Base-by-base conservation (phyloP, 2,113 vertebrate genomes). In the Chaetura pelagica region DNA sequence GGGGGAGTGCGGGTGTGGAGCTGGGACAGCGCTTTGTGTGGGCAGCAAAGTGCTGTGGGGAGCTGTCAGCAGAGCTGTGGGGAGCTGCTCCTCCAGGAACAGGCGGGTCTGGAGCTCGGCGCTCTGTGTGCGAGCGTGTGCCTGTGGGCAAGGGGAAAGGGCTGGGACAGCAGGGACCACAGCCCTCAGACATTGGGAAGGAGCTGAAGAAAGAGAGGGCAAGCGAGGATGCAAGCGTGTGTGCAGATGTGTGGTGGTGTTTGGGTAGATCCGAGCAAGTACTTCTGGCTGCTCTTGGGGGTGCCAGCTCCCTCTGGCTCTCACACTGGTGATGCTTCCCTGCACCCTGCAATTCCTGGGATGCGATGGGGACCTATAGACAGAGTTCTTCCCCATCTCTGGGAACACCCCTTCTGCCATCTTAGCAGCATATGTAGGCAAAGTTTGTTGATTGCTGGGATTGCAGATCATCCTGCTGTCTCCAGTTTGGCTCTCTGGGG, bases 391-490 rank as follows among this genome's bases (percentile, higher is more conserved):
- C 18, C 26, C 16, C 9, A 6, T 10, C 35, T 44, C 23, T 35
- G 32, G 30, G 32, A 38, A 38, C 40, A 80, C 15, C 29, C 7
- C 9, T 58, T 21, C 63, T 35, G 34, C 0, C 0, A 17, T 61
- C 13, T 24, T 42, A 44, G 63, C 34, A 15, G 29, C 6, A 27
- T 79, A 10, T 23, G 1, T 1, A 20, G 51, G 57, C 44, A 40
- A 34, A 83, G 62, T 78, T 58, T 23, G 5, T 22, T 59, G 79
- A 46, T 46, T 59, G 34, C 32, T 51, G 22, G 61, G 32, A n/a
- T 29, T 64, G 19, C 30, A 64, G 52, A 17, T 38, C 40, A n/a
- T 69, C 49, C 78, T 82, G 16, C 59, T 84, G 35, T 48, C 55
- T 80, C 35, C 26, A 85, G 46, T 49, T 52, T 0, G 8, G 63